Base-by-base conservation (phyloP, 1,140 invertebrate species). In the Lordiphosa stackelbergi region DNA sequence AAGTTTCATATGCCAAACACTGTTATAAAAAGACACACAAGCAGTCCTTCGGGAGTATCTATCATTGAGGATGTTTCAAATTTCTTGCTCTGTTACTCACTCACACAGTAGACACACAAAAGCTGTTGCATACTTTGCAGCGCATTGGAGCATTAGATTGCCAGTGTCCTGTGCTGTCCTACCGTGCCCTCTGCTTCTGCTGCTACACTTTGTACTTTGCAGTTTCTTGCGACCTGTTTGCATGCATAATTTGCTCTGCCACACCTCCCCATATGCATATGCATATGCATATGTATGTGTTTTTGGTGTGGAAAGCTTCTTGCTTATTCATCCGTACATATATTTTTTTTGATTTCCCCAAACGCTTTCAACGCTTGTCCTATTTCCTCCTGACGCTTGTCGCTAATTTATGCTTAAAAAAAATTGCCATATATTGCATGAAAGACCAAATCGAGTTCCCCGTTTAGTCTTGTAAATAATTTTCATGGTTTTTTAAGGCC, bases 371-470 rank as follows among this genome's bases (percentile, higher is more conserved):
- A 16, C 66, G 53, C 66, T 55, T 41, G 66, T 35, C 47, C 37
- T 35, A 5, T 11, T n/a, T n/a, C 10, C 12, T 16, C 10, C 40
- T 37, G 8, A 45, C n/a, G 13, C 37, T 42, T 28, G 31, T 34
- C 46, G 52, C 66, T 65, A 69, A 81, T 72, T 83, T 72, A 55
- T 56, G 64, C 68, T 66, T 75, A 69, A 65, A 66, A 63, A 63
- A 83, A 69, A 83, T 73, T 83, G 68, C 77, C 0, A 72, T 75
- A 62, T 65, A 75, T 75, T 81, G 59, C 1, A 28, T 28, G 5
- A 31, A 31, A 31, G 7, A 2, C 43, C 28, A 31, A 60, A 42
- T 31, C 12, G 13, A 31, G 22, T 36, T 45, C 22, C 19, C 11
- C 42, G 38, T 45, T 8, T 35, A 3, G n/a, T 46, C 11, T 12